These are phyloP conservation scores for Montipora sp. DNA, from an alignment of 64 coral and sea anemone genomes.

Conservation along the genomic window DNA sequence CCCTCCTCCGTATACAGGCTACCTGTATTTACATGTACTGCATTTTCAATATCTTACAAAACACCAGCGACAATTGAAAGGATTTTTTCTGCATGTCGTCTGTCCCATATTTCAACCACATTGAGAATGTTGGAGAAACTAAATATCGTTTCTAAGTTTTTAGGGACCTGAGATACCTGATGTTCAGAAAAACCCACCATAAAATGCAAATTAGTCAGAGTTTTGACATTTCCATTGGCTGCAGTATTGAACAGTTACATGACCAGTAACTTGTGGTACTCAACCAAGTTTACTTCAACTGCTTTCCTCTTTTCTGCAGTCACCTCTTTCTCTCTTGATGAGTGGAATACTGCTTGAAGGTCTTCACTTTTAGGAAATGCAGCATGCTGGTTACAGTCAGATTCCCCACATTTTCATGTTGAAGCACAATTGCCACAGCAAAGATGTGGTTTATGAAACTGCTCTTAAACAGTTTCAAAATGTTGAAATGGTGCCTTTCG, in stretches of 20 bases:
- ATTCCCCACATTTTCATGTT: conserved; percentile 41
- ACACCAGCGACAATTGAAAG: conserved; percentile 14
- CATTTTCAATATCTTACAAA: conserved; percentile 5
- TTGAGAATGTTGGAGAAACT: conserved; percentile 47
- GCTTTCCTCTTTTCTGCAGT: conserved; percentile 45
- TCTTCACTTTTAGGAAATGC: conserved; percentile 1
- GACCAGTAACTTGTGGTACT: conserved; percentile 61
- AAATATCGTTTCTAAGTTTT: conserved; percentile 33
- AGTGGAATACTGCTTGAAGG: not conserved
- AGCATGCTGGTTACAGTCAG: conserved; percentile 14
- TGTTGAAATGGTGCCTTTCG: conserved; percentile 39
- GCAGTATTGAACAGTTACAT: conserved; percentile 37
- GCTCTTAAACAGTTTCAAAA: not conserved
- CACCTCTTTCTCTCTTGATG: conserved; percentile 26
- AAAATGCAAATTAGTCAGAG: conserved; percentile 35
- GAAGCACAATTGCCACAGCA: conserved; percentile 78
- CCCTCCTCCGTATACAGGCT: not conserved
- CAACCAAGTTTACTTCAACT: conserved; percentile 6
- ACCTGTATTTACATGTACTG: not conserved
- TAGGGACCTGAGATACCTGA: conserved; percentile 61
- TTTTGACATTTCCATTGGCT: conserved; percentile 50
- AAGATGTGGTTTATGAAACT: conserved; percentile 3
- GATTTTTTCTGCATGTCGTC: conserved; percentile 22
- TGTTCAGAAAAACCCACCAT: conserved; percentile 58
- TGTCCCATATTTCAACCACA: conserved; percentile 43